Evolutionary conservation across 53 echinoderm and acorn worm species (phyloP), one percentile per base, ranked within the genome.

Genomic region (Echinarachnius parma): DNA sequence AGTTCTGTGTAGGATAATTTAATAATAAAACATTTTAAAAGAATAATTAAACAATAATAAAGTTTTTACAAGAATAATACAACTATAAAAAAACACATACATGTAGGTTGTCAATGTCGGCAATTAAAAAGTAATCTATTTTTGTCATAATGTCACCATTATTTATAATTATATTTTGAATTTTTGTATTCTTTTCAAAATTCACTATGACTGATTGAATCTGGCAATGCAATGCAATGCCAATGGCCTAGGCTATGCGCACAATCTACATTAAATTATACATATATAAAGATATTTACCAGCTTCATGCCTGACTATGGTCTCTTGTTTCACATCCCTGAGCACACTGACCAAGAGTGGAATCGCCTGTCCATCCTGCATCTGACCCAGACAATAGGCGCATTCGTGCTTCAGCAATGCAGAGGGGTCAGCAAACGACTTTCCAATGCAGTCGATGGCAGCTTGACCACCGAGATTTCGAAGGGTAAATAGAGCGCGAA

Each of bases 241-340:
- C 15, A 22, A 21, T 9, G 26, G 4, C 21, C 3, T 53, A 7
- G 21, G 20, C 27, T 13, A 49, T 16, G 28, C 8, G 4, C 16
- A 3, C 15, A 53, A 24, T 26, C 3, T 13, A 7, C 56, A 22
- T 16, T 7, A 26, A 28, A 61, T 9, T 13, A 15, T 14, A 46
- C 14, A 5, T 10, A 52, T 47, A 13, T 16, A 52, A 48, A 18
- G n/a, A 52, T n/a, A 59, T 60, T 78, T 60, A 91, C 96, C 96
- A 69, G 96, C 96, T 83, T 96, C 96, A 59, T 96, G 96, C 56
- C 96, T 85, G 9, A 96, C 96, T 27, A 96, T 96, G 23, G 91
- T 65, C 46, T 96, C 91, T 48, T 96, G 91, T 1, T 77, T 61
- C 14, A 62, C 80, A 75, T 96, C 96, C 28, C 80, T 63, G 5